Conservation (phyloP, 2,797 vertebrate genomes). For the Lateolabrax maculatus region DNA sequence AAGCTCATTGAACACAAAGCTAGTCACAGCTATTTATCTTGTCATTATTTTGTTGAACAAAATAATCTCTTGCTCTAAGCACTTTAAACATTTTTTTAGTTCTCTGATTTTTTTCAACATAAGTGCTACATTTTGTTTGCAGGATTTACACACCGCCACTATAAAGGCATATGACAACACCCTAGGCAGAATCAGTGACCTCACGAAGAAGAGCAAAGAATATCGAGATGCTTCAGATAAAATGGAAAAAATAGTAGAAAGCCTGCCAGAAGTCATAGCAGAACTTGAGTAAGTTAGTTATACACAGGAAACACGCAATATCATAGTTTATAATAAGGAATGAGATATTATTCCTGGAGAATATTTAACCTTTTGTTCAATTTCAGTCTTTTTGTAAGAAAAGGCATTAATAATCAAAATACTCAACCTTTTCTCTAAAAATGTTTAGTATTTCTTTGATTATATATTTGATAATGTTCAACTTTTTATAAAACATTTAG, state of each 20-base stretch:
- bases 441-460: not conserved
- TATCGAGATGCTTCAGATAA: conserved; percentile 66
- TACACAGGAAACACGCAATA: not conserved
- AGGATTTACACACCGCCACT: conserved; percentile 59
- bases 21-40: conserved; percentile 32
- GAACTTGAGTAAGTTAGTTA: conserved; percentile 79
- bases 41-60: conserved; percentile 19
- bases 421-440: not conserved
- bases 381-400: not conserved
- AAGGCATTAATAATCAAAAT: not conserved
- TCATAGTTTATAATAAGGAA: not conserved
- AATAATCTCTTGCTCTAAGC: conserved; percentile 34
- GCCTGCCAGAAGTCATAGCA: conserved; percentile 60
- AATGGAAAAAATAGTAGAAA: conserved; percentile 66
- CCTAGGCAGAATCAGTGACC: conserved; percentile 59
- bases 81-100: not conserved
- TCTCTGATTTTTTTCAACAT: not conserved
- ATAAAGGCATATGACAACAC: conserved; percentile 47
- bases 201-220: conserved; percentile 61
- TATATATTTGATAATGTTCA: not conserved
- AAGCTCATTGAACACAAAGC: conserved; percentile 35
- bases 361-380: not conserved
- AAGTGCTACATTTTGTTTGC: conserved; percentile 45
- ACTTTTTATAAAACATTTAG: not conserved
- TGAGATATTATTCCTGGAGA: not conserved